Evolutionary conservation across 2,888 invertebrate genomes (phyloP), one percentile per base, ranked within the genome.

Genomic region (Antheraea assamensis): DNA sequence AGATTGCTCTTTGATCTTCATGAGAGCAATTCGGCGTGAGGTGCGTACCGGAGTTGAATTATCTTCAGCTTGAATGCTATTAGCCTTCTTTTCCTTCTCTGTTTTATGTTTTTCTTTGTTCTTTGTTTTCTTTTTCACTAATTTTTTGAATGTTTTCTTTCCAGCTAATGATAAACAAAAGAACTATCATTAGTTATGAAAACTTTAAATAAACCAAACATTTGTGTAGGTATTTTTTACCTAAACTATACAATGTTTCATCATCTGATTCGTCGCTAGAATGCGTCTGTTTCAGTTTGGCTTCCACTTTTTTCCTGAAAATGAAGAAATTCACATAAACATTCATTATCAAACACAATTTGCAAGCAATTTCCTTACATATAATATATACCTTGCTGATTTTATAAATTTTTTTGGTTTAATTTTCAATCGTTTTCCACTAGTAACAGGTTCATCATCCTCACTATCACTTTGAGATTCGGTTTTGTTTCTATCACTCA

Each of bases 1-100:
- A 0, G 97, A 97, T 86, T 98, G 98, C 85, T 98, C 98, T 78
- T 96, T 97, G 75, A 98, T 98, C 88, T 98, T 97, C 83, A 98
- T 95, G 88, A 98, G 98, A 0, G 98, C 98, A 80, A 98, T 97
- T 75, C 98, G 95, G 1, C 98, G 95, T 3, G 98, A 98, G 83
- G 97, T 97, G 13, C 98, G 92, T 7, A 98, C 97, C 0, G 96
- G 95, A 24, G 95, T 87, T 30, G 90, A 83, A 71, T 92, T 94
- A 1, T 93, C 91, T 0, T 90, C 86, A 0, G 82, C 83, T 0
- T 77, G 77, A 15, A 79, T 78, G 0, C 80, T 75, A 1, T 77
- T 79, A 0, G 81, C 78, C 71, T 86, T 87, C 15, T 83, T 88
- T 24, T 79, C 82, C 73, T 81, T 81, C 17, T 31, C 70, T 70